phyloP scores from a whole-genome alignment of 2,888 invertebrate genomes.

The Thalpophila matura region DNA sequence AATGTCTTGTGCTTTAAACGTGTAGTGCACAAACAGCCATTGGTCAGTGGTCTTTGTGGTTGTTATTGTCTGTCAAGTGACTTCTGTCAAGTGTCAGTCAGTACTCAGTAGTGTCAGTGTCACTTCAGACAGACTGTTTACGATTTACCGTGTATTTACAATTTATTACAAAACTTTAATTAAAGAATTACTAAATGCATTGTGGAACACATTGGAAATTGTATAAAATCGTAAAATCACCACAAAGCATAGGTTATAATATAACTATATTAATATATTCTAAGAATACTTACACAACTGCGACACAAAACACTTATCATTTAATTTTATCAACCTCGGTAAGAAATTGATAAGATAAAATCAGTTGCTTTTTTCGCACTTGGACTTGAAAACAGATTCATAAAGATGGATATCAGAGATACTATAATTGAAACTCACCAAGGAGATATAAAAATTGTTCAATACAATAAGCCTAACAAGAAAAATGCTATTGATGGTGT shows the following conservation, averaged over 20 bases:
- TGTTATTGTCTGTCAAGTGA: too few species aligned
- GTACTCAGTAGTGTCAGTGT: too few species aligned
- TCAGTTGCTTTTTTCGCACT: slow-evolving; percentile 1
- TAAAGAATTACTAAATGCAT: not conserved
- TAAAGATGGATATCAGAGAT: slow-evolving; percentile 63
- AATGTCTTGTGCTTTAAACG: too few species aligned
- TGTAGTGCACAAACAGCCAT: too few species aligned
- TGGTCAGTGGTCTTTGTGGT: too few species aligned
- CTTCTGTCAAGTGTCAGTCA: too few species aligned
- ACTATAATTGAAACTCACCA: slow-evolving; percentile 73
- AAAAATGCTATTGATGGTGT: slow-evolving; percentile 94
- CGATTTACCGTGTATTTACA: too few species aligned
- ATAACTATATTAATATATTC: too few species aligned
- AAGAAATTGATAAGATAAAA: not conserved
- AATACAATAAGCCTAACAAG: slow-evolving; percentile 94
- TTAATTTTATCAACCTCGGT: not conserved
- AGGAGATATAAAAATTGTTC: slow-evolving; percentile 87
- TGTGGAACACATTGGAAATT: not conserved
- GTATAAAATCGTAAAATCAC: not conserved
- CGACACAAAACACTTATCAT: too few species aligned
- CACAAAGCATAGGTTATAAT: not conserved
- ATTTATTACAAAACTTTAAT: too few species aligned
- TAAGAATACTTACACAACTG: too few species aligned
- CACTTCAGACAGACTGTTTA: too few species aligned
- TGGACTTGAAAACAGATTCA: slow-evolving; percentile 12